Percentiles rank a stretch among this genome's conserved stretches.
phyloP scores from a whole-genome alignment of 2,888 invertebrate species.

The Nemoura dubitans region DNA sequence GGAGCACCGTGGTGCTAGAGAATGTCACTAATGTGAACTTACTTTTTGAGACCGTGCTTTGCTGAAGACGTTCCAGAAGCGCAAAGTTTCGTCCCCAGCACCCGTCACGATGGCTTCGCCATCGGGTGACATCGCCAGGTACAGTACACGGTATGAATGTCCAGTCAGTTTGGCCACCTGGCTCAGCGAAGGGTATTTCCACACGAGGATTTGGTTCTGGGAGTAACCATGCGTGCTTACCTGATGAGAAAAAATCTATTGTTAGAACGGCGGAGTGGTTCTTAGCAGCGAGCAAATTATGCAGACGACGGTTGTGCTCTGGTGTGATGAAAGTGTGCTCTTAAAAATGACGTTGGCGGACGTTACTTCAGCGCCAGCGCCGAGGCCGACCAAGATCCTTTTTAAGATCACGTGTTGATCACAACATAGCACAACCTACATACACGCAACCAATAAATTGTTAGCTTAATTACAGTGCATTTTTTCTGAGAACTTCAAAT shows the following conservation, averaged over 20 bases:
- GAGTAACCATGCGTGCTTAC: constrained; percentile 97
- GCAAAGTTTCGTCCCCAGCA: constrained; percentile 96
- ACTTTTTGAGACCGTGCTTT: constrained; percentile 91
- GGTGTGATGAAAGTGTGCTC: too few species aligned
- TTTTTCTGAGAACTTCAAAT: too few species aligned
- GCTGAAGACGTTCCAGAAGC: constrained; percentile 99
- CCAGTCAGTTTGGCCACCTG: constrained; percentile 98
- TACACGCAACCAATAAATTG: too few species aligned
- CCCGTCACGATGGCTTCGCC: constrained; percentile 99
- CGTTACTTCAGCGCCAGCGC: too few species aligned
- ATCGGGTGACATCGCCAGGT: constrained; percentile 95
- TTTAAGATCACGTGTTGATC: too few species aligned
- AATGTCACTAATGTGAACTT: constrained; percentile 22
- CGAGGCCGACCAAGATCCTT: too few species aligned
- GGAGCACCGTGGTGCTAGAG: too few species aligned
- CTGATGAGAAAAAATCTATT: constrained; percentile 54
- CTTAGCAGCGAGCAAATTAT: constrained; percentile 37
- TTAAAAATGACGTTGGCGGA: too few species aligned
- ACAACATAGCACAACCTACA: constrained; percentile 27
- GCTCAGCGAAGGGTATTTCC: constrained; percentile 97
- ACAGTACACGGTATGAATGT: constrained; percentile 94
- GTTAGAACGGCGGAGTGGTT: too few species aligned
- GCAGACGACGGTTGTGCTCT: too few species aligned
- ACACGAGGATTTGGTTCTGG: constrained; percentile 97
- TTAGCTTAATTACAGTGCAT: too few species aligned